Evolutionary conservation across 2,113 vertebrate species (phyloP).

Genomic region (Aramus guarauna): DNA sequence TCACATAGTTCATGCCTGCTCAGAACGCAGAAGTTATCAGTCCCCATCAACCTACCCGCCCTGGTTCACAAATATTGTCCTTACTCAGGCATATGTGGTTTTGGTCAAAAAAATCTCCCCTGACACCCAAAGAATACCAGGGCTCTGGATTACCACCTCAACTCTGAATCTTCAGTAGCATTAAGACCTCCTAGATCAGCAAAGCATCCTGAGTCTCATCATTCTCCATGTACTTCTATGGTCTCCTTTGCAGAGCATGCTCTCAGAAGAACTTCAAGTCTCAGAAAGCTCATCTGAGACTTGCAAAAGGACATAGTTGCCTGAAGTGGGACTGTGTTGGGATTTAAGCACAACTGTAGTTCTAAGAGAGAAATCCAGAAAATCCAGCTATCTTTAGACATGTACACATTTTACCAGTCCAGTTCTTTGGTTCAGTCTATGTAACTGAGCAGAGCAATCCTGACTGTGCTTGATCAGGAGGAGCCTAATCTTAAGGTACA

Average conservation of each 20-base stretch:
- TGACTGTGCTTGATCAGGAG: neutral
- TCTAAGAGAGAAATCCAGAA: neutral
- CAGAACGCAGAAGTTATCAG: neutral
- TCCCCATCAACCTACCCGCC: neutral
- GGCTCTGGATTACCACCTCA: neutral
- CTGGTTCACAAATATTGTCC: neutral
- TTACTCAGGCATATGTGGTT: neutral
- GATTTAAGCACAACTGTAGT: neutral
- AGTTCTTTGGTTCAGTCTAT: neutral
- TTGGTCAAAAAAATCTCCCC: neutral
- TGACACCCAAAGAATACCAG: neutral
- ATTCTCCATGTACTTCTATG: neutral
- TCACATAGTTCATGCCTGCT: neutral
- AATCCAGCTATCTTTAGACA: neutral
- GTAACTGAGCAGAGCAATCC: neutral
- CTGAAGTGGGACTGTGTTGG: neutral
- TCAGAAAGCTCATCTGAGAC: neutral
- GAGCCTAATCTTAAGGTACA: neutral
- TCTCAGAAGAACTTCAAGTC: neutral
- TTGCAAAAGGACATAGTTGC: neutral
- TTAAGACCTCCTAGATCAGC: neutral
- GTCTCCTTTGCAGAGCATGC: neutral
- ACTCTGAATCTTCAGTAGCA: neutral
- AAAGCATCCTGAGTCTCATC: neutral
- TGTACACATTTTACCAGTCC: neutral